phyloP scores from a whole-genome alignment of 2,113 vertebrate species.

The Proteles cristata region DNA sequence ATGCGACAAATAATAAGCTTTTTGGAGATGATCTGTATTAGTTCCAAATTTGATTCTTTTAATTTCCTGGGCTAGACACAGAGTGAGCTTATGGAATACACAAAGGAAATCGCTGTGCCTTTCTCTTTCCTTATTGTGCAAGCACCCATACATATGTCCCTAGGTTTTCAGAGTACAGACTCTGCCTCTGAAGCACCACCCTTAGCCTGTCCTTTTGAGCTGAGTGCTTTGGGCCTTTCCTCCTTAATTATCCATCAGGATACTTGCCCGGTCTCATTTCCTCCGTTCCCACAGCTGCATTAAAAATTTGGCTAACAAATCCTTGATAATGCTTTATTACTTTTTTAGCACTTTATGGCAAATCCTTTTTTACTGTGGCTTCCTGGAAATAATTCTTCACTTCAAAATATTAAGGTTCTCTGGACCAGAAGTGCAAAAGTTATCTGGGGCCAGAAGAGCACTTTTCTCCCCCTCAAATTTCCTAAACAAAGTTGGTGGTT shows the following conservation, averaged over 20 bases:
- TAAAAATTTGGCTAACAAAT: slow-evolving; percentile 60
- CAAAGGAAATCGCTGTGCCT: slow-evolving; percentile 8
- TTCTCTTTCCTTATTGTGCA: not conserved
- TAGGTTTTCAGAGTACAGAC: not conserved
- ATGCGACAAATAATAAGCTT: not conserved
- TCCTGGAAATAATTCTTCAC: slow-evolving; percentile 50
- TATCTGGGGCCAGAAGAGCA: not conserved
- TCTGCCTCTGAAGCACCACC: not conserved
- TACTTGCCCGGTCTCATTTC: slow-evolving; percentile 65
- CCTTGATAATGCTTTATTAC: slow-evolving; percentile 62
- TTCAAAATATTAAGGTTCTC: slow-evolving; percentile 43
- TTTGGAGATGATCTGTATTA: not conserved
- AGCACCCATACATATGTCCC: not conserved
- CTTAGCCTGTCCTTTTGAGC: not conserved
- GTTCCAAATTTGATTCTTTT: slow-evolving; percentile 54
- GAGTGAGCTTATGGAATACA: not conserved
- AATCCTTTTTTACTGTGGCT: slow-evolving; percentile 41
- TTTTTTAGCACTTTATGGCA: slow-evolving; percentile 52
- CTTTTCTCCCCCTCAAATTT: not conserved
- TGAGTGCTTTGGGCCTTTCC: slow-evolving; percentile 27
- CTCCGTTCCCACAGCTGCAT: slow-evolving; percentile 65
- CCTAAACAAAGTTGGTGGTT: not conserved
- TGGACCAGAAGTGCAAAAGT: not conserved
- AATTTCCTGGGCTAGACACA: slow-evolving; percentile 29
- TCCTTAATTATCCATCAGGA: slow-evolving; percentile 70